Evolutionary conservation across 2,113 vertebrate genomes (phyloP), one percentile per base, ranked within the genome.

Genomic region (Thunnus maccoyii): DNA sequence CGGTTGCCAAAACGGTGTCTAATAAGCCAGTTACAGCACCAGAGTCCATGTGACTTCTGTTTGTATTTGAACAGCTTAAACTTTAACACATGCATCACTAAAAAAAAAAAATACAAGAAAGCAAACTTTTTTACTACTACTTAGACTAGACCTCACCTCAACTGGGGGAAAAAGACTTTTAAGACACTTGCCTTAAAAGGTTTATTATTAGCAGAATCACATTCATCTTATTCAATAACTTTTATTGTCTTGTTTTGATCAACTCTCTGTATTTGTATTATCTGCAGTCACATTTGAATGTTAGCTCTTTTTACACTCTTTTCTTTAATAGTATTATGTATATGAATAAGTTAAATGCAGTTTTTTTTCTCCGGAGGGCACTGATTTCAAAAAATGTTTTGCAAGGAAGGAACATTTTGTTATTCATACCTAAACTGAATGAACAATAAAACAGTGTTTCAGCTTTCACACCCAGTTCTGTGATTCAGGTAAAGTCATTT

Each of bases 401-500:
- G 15, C 22, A 57, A 18, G 13, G 0, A 12, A 0, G 4, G 44
- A 62, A 51, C 46, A 44, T 22, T 54, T 55, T 41, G 41, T 50
- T 60, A 7, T 44, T 15, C 68, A 52, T 65, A 71, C 41, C 30
- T 27, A 12, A 13, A 30, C 12, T 48, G 22, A 72, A 18, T 16
- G 14, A 66, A 1, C 27, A 22, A 22, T 22, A 16, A 25, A 52
- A 32, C 27, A 57, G 3, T 76, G 63, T 46, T 15, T 78, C 61
- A 47, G n/a, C 15, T 48, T 20, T 56, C 60, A 58, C 25, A 36
- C 25, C 18, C 25, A 1, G 6, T 0, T 25, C 8, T 51, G 56
- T 69, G 65, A 12, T 30, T 86, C 80, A 73, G 20, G 47, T 52
- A 2, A 3, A 76, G 65, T 65, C 71, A 74, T 48, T 79, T 85